Evolutionary conservation across 2,888 invertebrate genomes (phyloP), one percentile per base, ranked within the genome.

Genomic region (Drosophila anceps): DNA sequence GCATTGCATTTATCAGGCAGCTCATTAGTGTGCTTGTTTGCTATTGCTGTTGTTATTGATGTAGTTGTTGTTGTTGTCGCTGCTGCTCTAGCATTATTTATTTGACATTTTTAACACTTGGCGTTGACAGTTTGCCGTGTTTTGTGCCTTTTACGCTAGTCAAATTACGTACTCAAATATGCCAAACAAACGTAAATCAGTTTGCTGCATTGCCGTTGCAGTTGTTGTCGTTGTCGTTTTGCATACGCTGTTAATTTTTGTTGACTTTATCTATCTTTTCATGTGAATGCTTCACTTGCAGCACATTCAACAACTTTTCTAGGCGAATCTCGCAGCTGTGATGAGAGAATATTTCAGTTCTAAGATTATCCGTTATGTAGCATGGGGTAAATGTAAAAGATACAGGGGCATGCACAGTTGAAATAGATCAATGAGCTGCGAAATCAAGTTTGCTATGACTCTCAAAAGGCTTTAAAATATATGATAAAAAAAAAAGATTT

Each of bases 41-140:
- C 68, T 60, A 61, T 50, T 58, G 65, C 48, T 70, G 64, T 65
- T 54, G 57, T 61, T 24, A 58, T 43, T 58, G 63, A 44, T 70
- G 62, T 65, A 46, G 58, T 58, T 31, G 24, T 20, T 73, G 55
- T 44, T 53, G 58, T 27, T 69, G 57, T 24, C 60, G 33, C 18
- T 72, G 71, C 33, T 73, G 66, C 65, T 81, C 69, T 57, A 66
- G 68, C 73, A 82, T 79, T 84, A 81, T 86, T 88, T 88, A 76
- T 79, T 77, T 86, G 81, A 71, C 81, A 75, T 85, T 83, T 84
- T 78, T 76, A 88, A 85, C 83, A 84, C 83, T 85, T 85, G 75
- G 37, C 84, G 53, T 54, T 73, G 77, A 77, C 73, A 66, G 73
- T 70, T 73, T 53, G 65, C 51, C 55, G 68, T 76, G 67, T 70